Evolutionary conservation across 2,888 invertebrate genomes (phyloP), one percentile per base, ranked within the genome.

Genomic region (Cephus runcator): DNA sequence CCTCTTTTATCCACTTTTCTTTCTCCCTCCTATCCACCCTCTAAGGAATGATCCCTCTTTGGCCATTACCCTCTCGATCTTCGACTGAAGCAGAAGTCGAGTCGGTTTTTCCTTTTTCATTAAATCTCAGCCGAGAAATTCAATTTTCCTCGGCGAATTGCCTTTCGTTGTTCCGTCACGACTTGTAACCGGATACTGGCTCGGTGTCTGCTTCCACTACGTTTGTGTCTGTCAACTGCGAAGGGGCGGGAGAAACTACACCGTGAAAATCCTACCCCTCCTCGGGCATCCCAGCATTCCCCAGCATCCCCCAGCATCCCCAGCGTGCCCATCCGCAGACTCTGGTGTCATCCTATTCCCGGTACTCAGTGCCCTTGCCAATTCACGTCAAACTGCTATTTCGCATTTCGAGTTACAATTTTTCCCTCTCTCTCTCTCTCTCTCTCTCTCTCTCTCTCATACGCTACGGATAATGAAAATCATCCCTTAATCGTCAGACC

Each of bases 101-200:
- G 56, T 23, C n/a, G 75, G 73, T 80, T 81, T 36, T 56, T 56
- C 84, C 84, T 82, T 81, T 87, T 87, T 86, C 86, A 87, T 88
- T 88, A 88, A 88, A 88, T 85, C 86, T 85, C 84, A 81, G 83
- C 69, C 71, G 77, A 34, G 88, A 88, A 88, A 90, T 90, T 89
- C 88, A 89, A 90, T 90, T 90, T 90, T 88, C 84, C 86, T 84
- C 85, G 85, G 83, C 84, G 88, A 85, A 90, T 90, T 89, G 90
- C 88, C 89, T 90, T 90, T 88, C 88, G 87, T 85, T 89, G 88
- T 90, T 87, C 83, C 87, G 82, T 85, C 85, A 75, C 82, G 80
- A 79, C 82, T 77, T 85, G 89, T 90, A 90, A 90, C 89, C 85
- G 87, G 88, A 90, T 89, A 74, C 77, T 74, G 73, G 15, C 23